Conservation (phyloP, 2,797 vertebrate genomes). For the Pelobates cultripes region DNA sequence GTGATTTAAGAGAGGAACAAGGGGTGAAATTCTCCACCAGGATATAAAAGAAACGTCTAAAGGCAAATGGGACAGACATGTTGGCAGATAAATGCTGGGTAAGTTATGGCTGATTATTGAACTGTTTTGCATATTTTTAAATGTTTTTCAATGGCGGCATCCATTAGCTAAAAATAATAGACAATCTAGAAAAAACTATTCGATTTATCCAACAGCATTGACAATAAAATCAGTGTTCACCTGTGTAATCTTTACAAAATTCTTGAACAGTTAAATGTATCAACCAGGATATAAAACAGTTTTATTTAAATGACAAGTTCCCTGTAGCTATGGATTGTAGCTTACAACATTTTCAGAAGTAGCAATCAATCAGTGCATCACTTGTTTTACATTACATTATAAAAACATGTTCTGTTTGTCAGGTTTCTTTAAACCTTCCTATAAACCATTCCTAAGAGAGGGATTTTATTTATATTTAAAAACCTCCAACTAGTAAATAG, state of each 20-base stretch:
- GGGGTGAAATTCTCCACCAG: too few relatives aligned
- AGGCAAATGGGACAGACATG: too few relatives aligned
- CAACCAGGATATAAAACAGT: neutral
- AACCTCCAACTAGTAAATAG: conserved; percentile 3
- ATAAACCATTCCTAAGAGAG: neutral
- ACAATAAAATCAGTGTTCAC: too few relatives aligned
- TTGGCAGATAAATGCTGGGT: too few relatives aligned
- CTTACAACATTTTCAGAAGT: neutral
- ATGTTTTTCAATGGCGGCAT: too few relatives aligned
- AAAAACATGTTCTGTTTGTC: neutral
- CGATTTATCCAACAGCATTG: too few relatives aligned
- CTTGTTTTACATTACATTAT: neutral
- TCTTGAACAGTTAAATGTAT: neutral
- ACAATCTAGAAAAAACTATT: too few relatives aligned
- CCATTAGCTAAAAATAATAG: too few relatives aligned
- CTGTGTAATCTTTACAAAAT: neutral
- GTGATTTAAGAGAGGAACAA: too few relatives aligned
- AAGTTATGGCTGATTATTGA: too few relatives aligned
- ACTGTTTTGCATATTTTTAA: too few relatives aligned
- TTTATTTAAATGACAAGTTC: neutral
- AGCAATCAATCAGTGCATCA: conserved; percentile 1
- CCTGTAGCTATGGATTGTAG: neutral
- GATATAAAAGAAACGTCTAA: too few relatives aligned
- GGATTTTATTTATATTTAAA: neutral
- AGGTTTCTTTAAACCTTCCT: neutral